A percentile compares a stretch with the other conserved stretches of the same genome.
Evolutionary conservation across 2,888 invertebrate genomes (phyloP).

Genomic region (Drosophila peninsularis): DNA sequence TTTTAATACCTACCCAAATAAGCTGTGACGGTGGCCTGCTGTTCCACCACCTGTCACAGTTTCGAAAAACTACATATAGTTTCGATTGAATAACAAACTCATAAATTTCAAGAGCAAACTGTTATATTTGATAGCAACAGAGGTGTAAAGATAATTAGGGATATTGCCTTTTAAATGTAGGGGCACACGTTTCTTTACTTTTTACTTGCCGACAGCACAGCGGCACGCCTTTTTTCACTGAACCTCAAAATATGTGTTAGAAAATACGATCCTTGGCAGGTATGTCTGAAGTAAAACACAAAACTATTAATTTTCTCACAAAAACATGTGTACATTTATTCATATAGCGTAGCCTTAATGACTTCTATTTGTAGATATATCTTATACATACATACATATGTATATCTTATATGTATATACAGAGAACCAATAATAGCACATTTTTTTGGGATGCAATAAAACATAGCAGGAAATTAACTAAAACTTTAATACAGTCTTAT

Average conservation of each 20-base stretch:
- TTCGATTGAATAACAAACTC: constrained; percentile 61
- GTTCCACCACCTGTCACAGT: constrained; percentile 67
- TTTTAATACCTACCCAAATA: constrained; percentile 25
- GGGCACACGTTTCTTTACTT: constrained; percentile 65
- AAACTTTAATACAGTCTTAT: no score
- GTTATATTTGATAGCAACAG: constrained; percentile 68
- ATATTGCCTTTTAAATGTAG: constrained; percentile 65
- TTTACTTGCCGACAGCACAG: constrained; percentile 77
- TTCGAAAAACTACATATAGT: constrained; percentile 56
- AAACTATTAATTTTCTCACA: background rate
- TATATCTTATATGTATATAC: no score
- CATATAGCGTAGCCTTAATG: no score
- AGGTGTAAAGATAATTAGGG: constrained; percentile 73
- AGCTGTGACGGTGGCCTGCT: constrained; percentile 53
- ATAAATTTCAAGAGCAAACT: constrained; percentile 72
- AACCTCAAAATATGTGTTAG: constrained; percentile 74
- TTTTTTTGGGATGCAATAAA: no score
- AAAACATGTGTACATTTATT: no score
- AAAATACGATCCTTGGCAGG: constrained; percentile 52
- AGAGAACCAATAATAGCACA: no score
- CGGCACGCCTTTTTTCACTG: constrained; percentile 68
- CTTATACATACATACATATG: no score
- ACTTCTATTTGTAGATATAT: no score
- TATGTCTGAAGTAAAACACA: background rate
- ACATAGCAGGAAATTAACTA: no score